phyloP scores from a whole-genome alignment of 2,888 invertebrate genomes.

The Dendrolimus houi region DNA sequence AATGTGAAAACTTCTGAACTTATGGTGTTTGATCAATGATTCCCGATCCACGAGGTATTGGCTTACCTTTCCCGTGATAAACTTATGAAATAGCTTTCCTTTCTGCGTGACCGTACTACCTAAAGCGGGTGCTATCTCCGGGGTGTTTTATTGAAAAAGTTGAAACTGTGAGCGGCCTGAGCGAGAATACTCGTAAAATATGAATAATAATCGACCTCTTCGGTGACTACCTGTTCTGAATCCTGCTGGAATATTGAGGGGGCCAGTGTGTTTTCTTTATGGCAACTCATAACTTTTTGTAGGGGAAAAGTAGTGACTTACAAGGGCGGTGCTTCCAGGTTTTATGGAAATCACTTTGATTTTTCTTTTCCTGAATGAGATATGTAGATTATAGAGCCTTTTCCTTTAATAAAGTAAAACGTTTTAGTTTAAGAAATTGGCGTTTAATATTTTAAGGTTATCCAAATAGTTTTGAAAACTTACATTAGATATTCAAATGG shows the following conservation, averaged over 20 bases:
- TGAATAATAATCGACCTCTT: constrained; percentile 57
- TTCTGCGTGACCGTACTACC: constrained; percentile 65
- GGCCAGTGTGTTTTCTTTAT: constrained; percentile 23
- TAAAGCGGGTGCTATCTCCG: constrained; percentile 44
- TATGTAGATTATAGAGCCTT: too few species aligned
- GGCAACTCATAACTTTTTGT: constrained; percentile 15
- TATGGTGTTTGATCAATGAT: constrained; percentile 16
- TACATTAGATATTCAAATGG: too few species aligned
- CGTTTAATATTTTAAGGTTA: too few species aligned
- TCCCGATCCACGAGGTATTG: constrained; percentile 43
- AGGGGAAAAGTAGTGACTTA: constrained; percentile 1
- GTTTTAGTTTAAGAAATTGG: too few species aligned
- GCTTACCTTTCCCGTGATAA: constrained; percentile 49
- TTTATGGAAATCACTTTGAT: background rate
- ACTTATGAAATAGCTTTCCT: constrained; percentile 68
- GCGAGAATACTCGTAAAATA: constrained; percentile 52
- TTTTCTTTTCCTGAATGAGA: too few species aligned
- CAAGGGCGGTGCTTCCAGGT: background rate
- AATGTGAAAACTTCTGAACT: constrained; percentile 17
- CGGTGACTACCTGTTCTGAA: constrained; percentile 28
- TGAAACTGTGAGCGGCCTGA: constrained; percentile 64
- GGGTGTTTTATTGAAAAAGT: constrained; percentile 75
- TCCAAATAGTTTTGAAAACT: too few species aligned
- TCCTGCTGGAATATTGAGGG: constrained; percentile 20
- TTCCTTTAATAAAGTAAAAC: too few species aligned